These are phyloP conservation scores for Leptinotarsa haldemani DNA, from an alignment of 2,888 invertebrate genomes.

Conservation along the genomic window DNA sequence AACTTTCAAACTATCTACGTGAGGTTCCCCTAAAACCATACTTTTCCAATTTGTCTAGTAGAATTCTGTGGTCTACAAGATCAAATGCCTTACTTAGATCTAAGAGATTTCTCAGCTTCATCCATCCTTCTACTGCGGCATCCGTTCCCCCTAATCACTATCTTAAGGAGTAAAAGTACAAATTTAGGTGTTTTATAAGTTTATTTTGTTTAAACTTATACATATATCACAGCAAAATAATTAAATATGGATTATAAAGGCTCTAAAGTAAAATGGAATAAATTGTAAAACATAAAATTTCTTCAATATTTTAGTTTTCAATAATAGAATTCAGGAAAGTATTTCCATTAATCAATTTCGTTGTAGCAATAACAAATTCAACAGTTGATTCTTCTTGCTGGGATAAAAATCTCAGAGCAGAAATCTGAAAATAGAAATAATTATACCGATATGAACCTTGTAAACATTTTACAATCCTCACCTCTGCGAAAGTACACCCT, in stretches of 20 bases:
- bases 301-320: slow-evolving; percentile 62
- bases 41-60: no score
- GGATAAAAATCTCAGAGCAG: slow-evolving; percentile 78
- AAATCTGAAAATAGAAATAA: slow-evolving; percentile 67
- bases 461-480: slow-evolving; percentile 57
- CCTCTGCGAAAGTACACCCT: slow-evolving; percentile 95
- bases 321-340: slow-evolving; percentile 84
- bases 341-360: slow-evolving; percentile 91
- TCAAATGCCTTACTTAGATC: no score
- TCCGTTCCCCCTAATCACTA: no score
- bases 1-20: no score
- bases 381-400: slow-evolving; percentile 85
- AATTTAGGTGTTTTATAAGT: neutral
- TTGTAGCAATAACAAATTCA: slow-evolving; percentile 91
- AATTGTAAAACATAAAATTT: neutral
- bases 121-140: no score
- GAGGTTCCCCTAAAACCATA: no score
- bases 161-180: no score
- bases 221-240: slow-evolving; percentile 26
- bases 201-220: neutral
- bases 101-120: no score
- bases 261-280: neutral
- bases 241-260: slow-evolving; percentile 9
- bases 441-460: neutral
- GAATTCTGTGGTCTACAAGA: no score